phyloP scores from a whole-genome alignment of 2,113 vertebrate species.

The Limnothrissa miodon region DNA sequence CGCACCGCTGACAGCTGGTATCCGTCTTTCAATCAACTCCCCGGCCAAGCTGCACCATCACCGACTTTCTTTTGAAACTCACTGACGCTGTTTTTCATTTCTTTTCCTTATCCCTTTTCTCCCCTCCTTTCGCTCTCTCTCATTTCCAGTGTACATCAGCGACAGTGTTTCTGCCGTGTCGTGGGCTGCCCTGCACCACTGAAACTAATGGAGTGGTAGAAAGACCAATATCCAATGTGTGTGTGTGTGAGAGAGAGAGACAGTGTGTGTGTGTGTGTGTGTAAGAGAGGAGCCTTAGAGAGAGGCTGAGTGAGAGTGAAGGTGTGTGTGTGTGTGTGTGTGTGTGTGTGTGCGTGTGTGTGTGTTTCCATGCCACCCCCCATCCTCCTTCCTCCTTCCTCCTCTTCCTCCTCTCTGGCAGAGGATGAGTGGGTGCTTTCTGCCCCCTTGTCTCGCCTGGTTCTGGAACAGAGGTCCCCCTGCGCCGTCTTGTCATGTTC shows the following conservation, averaged over 20 bases:
- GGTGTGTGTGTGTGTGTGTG: background rate
- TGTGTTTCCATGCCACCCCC: background rate
- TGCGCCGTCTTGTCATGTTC: slow-evolving; percentile 64
- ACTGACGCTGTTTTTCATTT: background rate
- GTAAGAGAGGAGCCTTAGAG: too few relatives aligned
- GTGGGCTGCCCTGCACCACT: background rate
- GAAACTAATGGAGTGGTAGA: background rate
- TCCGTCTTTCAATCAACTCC: slow-evolving; percentile 22
- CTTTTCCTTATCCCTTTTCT: slow-evolving; percentile 20
- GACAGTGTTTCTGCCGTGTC: background rate
- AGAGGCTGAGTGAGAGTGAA: too few relatives aligned
- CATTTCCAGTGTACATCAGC: background rate
- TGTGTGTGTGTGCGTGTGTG: background rate
- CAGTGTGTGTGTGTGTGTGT: background rate
- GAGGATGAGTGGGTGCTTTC: background rate
- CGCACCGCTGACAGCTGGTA: slow-evolving; percentile 23
- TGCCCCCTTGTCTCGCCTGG: slow-evolving; percentile 31
- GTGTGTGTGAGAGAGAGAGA: background rate
- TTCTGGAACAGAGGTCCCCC: slow-evolving; percentile 55
- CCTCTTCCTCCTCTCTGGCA: background rate
- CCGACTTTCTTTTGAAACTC: background rate
- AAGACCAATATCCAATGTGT: slow-evolving; percentile 20
- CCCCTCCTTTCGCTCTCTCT: background rate
- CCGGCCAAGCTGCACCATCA: background rate
- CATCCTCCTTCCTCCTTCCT: slow-evolving; percentile 23